Percentiles rank a stretch among this genome's conserved stretches.
Evolutionary conservation across 2,888 invertebrate species (phyloP).

Genomic region (Cerastis leucographa): DNA sequence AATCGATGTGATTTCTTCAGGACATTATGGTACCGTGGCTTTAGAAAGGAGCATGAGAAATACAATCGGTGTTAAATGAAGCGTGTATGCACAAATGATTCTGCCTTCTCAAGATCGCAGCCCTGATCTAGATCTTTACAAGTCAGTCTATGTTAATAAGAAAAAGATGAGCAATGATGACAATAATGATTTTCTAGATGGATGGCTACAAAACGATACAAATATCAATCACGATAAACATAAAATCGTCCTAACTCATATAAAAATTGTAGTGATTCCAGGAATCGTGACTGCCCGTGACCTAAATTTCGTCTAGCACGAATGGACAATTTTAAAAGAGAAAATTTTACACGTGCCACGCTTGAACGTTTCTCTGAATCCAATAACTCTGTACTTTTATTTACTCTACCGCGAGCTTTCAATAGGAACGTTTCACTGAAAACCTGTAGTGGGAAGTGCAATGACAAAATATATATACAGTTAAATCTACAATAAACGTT

Average conservation of each 20-base stretch:
- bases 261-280: neutral
- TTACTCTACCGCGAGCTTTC: constrained; percentile 32
- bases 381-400: constrained; percentile 37
- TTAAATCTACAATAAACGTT: neutral
- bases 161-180: constrained; percentile 51
- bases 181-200: constrained; percentile 23
- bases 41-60: constrained; percentile 53
- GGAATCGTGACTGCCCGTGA: constrained; percentile 9
- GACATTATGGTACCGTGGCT: neutral
- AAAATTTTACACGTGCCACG: constrained; percentile 36
- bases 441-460: constrained; percentile 27
- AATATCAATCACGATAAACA: neutral
- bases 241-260: neutral
- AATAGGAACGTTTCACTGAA: constrained; percentile 25
- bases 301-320: neutral
- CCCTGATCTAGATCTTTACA: constrained; percentile 60
- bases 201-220: neutral
- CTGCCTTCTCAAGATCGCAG: constrained; percentile 54
- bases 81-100: constrained; percentile 53
- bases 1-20: neutral
- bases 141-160: constrained; percentile 41
- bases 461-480: neutral
- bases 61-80: constrained; percentile 50
- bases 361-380: constrained; percentile 41
- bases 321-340: constrained; percentile 7